Base-by-base conservation (phyloP, 2,113 vertebrate genomes). In the Pangasianodon hypophthalmus region DNA sequence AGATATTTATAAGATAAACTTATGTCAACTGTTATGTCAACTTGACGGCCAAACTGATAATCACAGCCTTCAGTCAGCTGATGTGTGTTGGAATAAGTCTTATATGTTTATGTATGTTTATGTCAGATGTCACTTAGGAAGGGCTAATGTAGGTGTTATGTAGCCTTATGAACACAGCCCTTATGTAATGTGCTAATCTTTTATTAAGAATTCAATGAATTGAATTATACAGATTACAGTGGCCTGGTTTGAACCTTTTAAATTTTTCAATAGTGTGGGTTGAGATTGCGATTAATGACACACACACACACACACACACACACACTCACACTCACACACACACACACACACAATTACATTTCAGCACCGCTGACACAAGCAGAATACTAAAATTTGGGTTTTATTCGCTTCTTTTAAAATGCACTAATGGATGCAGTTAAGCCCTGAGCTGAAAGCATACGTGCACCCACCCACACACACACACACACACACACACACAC, bases 401-500 rank as follows among this genome's bases (percentile, higher is more conserved):
- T 87, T 44, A 69, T 58, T 58, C 19, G 11, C 69, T 41, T 58
- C 24, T 87, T 44, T 67, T 44, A 2, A 88, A 64, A 62, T 44
- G 50, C 64, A 44, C 10, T 41, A 77, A 75, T 37, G 62, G 18
- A 84, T 79, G 48, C 80, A 89, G 83, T 87, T 54, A 50, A 88
- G 67, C 75, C 26, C 54, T 5, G 41, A 79, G 79, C 26, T 80
- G 10, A 80, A 80, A n/a, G 11, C 26, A 18, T 50, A 6, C 4
- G 1, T 16, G 1, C 19, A 24, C 41, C 24, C 73, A 77, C 73
- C 11, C 73, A 77, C 69, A 73, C 69, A 73, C 69, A 69, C 29
- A 32, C 64, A 67, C 64, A 67, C 64, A 67, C 64, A 67, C 64
- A 32, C 62, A 64, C 62, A 64, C 26, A 64, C n/a, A 46, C 75